Conservation (phyloP, 2,113 vertebrate species). For the Notothenia rossii region DNA sequence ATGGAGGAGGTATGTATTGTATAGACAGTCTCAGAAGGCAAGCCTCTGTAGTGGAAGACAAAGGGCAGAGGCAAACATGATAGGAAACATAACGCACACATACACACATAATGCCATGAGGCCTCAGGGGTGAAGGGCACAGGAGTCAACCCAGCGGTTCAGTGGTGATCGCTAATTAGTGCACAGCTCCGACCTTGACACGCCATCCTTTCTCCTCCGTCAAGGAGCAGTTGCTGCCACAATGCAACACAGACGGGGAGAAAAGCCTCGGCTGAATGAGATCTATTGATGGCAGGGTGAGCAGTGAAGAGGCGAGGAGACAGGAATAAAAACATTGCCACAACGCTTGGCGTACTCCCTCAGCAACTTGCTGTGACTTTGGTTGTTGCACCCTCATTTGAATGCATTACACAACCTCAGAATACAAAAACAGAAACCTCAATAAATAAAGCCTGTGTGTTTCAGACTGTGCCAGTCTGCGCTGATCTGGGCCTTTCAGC, state of each 20-base stretch:
- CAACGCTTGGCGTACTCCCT: conserved; percentile 71
- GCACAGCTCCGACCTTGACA: conserved; percentile 80
- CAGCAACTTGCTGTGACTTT: conserved; percentile 72
- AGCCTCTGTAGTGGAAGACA: conserved; percentile 46
- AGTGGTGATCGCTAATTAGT: conserved; percentile 78
- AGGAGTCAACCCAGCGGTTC: conserved; percentile 70
- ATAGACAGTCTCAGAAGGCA: conserved; percentile 67
- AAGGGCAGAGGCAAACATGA: conserved; percentile 60
- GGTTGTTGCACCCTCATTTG: conserved; percentile 75
- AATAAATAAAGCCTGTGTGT: conserved; percentile 75
- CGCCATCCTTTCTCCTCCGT: conserved; percentile 63
- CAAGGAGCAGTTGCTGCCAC: conserved; percentile 70
- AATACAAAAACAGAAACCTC: conserved; percentile 76
- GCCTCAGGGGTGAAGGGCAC: conserved; percentile 75
- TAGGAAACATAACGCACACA: conserved; percentile 64
- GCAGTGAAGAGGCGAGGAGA: conserved; percentile 69
- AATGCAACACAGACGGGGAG: conserved; percentile 63
- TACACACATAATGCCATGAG: conserved; percentile 53
- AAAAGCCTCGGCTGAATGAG: conserved; percentile 74
- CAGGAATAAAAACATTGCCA: conserved; percentile 71
- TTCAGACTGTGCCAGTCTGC: conserved; percentile 55
- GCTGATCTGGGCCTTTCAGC: conserved; percentile 71
- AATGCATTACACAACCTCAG: conserved; percentile 76
- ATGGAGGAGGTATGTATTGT: conserved; percentile 52
- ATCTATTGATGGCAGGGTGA: conserved; percentile 77